Conservation (phyloP, 2,888 invertebrate species). For the Neoaliturus tenellus region DNA sequence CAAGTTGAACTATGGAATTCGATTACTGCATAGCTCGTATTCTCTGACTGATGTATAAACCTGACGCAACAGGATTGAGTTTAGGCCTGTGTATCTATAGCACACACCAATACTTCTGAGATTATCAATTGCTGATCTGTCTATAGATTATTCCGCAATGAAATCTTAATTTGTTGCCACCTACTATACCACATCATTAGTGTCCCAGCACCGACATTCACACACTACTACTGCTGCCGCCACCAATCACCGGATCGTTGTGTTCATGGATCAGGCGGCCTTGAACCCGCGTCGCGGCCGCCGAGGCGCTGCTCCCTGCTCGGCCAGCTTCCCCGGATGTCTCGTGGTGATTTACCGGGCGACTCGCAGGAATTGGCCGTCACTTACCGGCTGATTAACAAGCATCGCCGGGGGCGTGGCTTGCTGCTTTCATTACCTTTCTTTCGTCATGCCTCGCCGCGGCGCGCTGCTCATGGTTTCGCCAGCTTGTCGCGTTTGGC, state of each 20-base stretch:
- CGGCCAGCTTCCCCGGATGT: constrained; percentile 9
- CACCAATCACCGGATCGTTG: constrained; percentile 45
- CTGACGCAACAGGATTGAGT: no score
- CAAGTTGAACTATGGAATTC: no score
- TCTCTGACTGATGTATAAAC: no score
- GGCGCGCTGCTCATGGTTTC: neutral
- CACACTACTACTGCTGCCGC: neutral
- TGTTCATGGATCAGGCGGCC: constrained; percentile 24
- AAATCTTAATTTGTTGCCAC: no score
- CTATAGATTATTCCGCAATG: no score
- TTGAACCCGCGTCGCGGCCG: neutral
- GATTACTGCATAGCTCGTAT: no score
- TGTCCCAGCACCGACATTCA: neutral
- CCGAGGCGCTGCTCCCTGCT: neutral
- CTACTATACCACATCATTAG: no score
- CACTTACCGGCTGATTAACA: constrained; percentile 40
- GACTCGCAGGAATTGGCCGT: constrained; percentile 18
- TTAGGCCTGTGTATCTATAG: no score
- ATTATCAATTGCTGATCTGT: no score
- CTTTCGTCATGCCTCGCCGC: constrained; percentile 1
- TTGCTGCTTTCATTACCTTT: neutral
- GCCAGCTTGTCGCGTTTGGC: neutral
- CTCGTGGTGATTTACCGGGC: neutral
- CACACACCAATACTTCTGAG: no score
- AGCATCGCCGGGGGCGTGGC: neutral